These are phyloP conservation scores for Platysteira castanea DNA, from an alignment of 2,113 vertebrate genomes.

Conservation along the genomic window DNA sequence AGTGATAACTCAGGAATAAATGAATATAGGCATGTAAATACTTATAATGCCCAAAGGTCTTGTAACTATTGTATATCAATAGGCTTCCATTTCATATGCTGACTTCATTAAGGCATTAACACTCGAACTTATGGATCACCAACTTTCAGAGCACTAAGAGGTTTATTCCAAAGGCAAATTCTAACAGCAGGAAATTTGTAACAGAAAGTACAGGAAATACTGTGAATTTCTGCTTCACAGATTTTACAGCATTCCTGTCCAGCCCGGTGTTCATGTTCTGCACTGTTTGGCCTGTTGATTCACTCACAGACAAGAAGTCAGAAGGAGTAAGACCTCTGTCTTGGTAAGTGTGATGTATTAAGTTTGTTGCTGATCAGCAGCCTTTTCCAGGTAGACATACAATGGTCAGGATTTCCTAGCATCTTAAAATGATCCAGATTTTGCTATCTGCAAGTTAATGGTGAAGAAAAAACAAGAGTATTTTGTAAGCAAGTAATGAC, in stretches of 20 bases:
- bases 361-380: neutral
- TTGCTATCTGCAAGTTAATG: neutral
- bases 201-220: neutral
- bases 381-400: neutral
- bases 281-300: neutral
- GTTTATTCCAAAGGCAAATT: neutral
- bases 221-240: neutral
- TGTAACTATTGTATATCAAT: neutral
- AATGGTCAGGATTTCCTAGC: neutral
- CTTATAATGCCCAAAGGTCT: neutral
- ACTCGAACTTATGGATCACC: neutral
- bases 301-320: neutral
- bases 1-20: neutral
- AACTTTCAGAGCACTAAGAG: neutral
- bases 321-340: neutral
- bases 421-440: neutral
- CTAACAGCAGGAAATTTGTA: neutral
- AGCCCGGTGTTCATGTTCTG: neutral
- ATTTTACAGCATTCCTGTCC: neutral
- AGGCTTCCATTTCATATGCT: neutral
- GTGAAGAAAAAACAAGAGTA: neutral
- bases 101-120: neutral
- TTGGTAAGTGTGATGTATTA: neutral
- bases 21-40: neutral
- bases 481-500: neutral